Evolutionary conservation across 1,140 invertebrate genomes (phyloP), one percentile per base, ranked within the genome.

Genomic region (Trissolcus basalis): DNA sequence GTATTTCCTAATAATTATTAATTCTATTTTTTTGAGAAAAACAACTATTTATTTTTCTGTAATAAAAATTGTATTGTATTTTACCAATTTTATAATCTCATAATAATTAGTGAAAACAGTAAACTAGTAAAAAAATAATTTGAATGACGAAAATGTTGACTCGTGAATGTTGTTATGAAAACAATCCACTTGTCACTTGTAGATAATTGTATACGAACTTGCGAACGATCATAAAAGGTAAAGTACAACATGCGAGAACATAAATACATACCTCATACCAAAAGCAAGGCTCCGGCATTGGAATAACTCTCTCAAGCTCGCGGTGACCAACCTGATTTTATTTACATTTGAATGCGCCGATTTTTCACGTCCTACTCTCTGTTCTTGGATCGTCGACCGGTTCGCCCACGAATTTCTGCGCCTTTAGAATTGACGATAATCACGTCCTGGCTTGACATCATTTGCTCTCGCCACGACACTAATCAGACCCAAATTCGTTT

Each of bases 331-430:
- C 33, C 56, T 51, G 39, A 14, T 47, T 14, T 61, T 60, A 61
- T 70, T 70, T 61, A 70, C 67, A 70, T 70, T 54, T 59, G 58
- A 67, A 67, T 67, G 33, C 32, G 12, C 4, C 33, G 41, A 32
- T 60, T 69, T 68, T 69, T 70, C 50, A 51, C 58, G 12, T 27
- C 19, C 19, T 27, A 27, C n/a, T 27, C 1, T 27, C 19, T 54
- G 51, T 61, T 58, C 58, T 63, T 58, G 58, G 58, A 61, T 55
- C 51, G 67, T 43, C 58, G 67, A 70, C 67, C 67, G 47, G 58
- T 70, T 13, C 58, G 67, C 67, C 67, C 39, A 70, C 67, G 45
- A 70, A 70, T 63, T 71, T 51, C 51, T 56, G 45, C 27, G 53
- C 39, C 27, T 60, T 50, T 56, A 61, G 55, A 55, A 70, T 50